Base-by-base conservation (phyloP, 1,140 invertebrate species). In the Drosophila trapezifrons region DNA sequence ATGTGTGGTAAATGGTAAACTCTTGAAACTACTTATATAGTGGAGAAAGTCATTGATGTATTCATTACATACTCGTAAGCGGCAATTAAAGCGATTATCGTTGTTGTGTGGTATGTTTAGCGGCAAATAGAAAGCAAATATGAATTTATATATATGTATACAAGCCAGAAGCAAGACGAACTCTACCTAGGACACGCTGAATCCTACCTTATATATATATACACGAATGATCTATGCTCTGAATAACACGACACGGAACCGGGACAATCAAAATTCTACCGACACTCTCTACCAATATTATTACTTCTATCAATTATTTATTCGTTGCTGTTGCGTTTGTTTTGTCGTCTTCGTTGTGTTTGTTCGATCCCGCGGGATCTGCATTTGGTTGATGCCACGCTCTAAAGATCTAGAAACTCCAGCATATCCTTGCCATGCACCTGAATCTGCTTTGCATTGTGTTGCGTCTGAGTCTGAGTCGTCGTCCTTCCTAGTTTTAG, bases 191-290 rank as follows among this genome's bases (percentile, higher is more conserved):
- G 69, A 52, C 45, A 72, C 37, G 45, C 51, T 60, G 57, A 58
- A 69, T 63, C 37, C 60, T 43, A 71, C 77, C 65, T 49, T 59
- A 66, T 75, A 67, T 59, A 67, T 59, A 66, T 65, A 63, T 71
- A 65, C 51, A 58, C 45, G 58, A 66, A 80, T 35, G 43, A 58
- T 42, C 58, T 69, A 71, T 78, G 80, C 70, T 83, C 75, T 71
- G 76, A 83, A 54, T 57, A 66, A 73, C 49, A 82, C 73, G 76
- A 79, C 51, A 89, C 67, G 78, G 84, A 42, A 89, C 89, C 84
- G 84, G 84, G 84, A 89, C 84, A 89, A 89, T 89, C 84, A 89
- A 89, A 89, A 89, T 89, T 89, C 65, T 71, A 89, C 60, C 74
- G 80, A 89, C 84, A 71, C 76, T 77, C 64, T 72, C 69, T 66